Evolutionary conservation across 2,113 vertebrate genomes (phyloP).

Genomic region (Caloenas nicobarica): DNA sequence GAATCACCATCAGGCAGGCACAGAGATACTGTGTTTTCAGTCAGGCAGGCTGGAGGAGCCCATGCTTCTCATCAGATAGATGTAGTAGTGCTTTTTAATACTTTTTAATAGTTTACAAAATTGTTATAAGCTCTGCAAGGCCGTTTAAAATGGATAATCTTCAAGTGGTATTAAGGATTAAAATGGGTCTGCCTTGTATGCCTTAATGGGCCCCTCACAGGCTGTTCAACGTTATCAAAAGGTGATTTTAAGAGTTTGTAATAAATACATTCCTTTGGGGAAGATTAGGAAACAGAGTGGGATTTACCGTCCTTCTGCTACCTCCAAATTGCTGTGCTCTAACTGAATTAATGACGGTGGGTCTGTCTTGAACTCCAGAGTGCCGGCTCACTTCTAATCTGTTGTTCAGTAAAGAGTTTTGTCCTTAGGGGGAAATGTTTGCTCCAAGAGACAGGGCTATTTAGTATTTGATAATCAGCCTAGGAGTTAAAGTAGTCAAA

Average conservation of each 20-base stretch:
- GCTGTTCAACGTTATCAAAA: slow-evolving; percentile 59
- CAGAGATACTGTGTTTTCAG: not conserved
- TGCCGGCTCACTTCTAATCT: slow-evolving; percentile 33
- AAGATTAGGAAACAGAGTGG: slow-evolving; percentile 46
- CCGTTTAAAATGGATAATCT: slow-evolving; percentile 68
- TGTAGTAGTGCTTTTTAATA: slow-evolving; percentile 27
- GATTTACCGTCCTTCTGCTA: slow-evolving; percentile 64
- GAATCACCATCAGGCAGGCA: not conserved
- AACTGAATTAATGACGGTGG: slow-evolving; percentile 49
- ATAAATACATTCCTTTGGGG: slow-evolving; percentile 63
- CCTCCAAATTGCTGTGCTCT: slow-evolving; percentile 50
- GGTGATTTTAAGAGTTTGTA: slow-evolving; percentile 64
- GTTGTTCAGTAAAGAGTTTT: slow-evolving; percentile 35
- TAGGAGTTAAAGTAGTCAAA: slow-evolving; percentile 62
- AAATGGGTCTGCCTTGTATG: slow-evolving; percentile 51
- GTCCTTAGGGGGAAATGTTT: slow-evolving; percentile 48
- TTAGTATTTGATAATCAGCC: slow-evolving; percentile 57
- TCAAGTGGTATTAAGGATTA: slow-evolving; percentile 53
- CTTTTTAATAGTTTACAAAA: slow-evolving; percentile 58
- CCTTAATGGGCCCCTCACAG: slow-evolving; percentile 61
- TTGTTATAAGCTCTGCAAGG: slow-evolving; percentile 61
- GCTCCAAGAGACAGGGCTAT: slow-evolving; percentile 2
- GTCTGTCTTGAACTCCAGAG: slow-evolving; percentile 30
- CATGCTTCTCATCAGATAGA: slow-evolving; percentile 27
- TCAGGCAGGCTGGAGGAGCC: not conserved